Percentiles rank a stretch among this genome's conserved stretches.
phyloP scores from a whole-genome alignment of 2,888 invertebrate species.

The Lasioglossum leucozonium region DNA sequence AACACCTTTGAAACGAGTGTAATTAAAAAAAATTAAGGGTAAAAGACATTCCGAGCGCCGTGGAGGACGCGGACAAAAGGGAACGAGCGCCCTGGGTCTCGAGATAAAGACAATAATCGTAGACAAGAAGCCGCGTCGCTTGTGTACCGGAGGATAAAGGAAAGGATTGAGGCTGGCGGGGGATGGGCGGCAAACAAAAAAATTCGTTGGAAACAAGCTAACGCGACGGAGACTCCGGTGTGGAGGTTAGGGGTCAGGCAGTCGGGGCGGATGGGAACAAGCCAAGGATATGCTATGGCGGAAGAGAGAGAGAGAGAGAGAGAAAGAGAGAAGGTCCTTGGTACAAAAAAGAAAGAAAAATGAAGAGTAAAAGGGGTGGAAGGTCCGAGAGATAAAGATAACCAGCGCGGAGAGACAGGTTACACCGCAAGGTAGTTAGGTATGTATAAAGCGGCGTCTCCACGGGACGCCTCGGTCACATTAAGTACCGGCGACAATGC shows the following conservation, averaged over 20 bases:
- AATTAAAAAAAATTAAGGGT: slow-evolving; percentile 13
- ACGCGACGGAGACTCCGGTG: too few relatives aligned
- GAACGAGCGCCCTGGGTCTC: background rate
- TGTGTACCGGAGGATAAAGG: slow-evolving; percentile 13
- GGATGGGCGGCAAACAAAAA: slow-evolving; percentile 24
- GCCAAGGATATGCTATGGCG: slow-evolving; percentile 10
- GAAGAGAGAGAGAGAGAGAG: background rate
- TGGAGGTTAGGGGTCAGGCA: background rate
- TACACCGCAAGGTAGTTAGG: slow-evolving; percentile 53
- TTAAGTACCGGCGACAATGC: slow-evolving; percentile 51
- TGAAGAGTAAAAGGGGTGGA: background rate
- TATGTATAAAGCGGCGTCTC: slow-evolving; percentile 62
- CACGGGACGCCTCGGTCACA: slow-evolving; percentile 48
- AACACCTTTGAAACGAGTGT: background rate
- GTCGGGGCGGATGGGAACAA: background rate
- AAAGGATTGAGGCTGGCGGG: slow-evolving; percentile 29
- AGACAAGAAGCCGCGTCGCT: slow-evolving; percentile 36
- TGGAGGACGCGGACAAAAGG: background rate
- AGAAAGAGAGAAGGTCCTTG: background rate
- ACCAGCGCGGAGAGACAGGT: slow-evolving; percentile 42
- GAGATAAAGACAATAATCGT: slow-evolving; percentile 52
- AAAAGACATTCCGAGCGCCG: background rate
- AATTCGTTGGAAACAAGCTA: background rate
- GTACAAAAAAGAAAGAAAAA: slow-evolving; percentile 5
- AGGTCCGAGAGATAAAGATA: slow-evolving; percentile 48